Evolutionary conservation across 2,888 invertebrate genomes (phyloP).

Genomic region (Pyrocoelia pectoralis): DNA sequence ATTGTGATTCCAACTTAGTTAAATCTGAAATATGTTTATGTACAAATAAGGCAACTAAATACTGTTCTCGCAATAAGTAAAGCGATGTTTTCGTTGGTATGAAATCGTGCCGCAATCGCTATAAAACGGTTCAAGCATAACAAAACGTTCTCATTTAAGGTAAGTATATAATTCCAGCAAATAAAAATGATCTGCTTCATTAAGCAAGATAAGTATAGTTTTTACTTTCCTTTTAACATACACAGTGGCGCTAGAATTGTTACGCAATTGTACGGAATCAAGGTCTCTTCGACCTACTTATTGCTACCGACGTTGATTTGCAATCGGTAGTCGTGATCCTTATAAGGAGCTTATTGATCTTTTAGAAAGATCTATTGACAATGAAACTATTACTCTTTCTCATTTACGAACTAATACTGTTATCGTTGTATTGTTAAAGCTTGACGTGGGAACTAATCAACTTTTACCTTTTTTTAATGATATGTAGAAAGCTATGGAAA

Average conservation of each 20-base stretch:
- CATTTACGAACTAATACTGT: conserved; percentile 27
- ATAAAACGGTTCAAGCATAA: conserved; percentile 28
- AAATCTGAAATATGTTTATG: no score
- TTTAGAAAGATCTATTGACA: conserved; percentile 35
- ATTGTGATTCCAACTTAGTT: no score
- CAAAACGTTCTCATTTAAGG: conserved; percentile 33
- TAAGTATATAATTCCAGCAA: conserved; percentile 21
- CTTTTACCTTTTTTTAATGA: not conserved
- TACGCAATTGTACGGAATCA: conserved; percentile 26
- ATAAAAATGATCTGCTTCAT: conserved; percentile 30
- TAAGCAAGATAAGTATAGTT: conserved; percentile 30
- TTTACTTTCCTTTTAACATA: conserved; percentile 31
- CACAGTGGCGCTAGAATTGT: conserved; percentile 32
- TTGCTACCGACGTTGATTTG: conserved; percentile 21
- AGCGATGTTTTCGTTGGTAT: no score
- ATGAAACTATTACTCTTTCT: conserved; percentile 34
- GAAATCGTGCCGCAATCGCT: conserved; percentile 20
- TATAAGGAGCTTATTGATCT: conserved; percentile 35
- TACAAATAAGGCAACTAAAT: no score
- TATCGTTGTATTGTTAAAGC: conserved; percentile 22
- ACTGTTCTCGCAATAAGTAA: no score
- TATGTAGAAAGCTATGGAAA: conserved; percentile 8
- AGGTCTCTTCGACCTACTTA: conserved; percentile 38
- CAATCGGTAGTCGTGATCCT: conserved; percentile 36
- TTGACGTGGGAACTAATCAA: conserved; percentile 29